Conservation (phyloP, 2,797 vertebrate species). For the Lutjanus argentimaculatus region DNA sequence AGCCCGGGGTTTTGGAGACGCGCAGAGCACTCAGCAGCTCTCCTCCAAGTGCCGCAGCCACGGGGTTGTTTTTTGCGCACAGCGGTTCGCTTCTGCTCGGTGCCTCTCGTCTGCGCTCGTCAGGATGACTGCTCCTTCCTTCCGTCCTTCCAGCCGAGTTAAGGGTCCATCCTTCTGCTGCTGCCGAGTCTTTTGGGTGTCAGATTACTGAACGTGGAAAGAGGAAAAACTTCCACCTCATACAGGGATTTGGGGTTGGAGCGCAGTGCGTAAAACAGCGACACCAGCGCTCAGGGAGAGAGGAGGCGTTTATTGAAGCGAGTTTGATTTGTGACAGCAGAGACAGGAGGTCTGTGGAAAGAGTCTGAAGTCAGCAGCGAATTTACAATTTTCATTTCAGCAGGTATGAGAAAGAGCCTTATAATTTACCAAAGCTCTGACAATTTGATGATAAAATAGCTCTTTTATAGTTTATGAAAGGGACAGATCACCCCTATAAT, state of each 20-base stretch:
- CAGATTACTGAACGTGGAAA: conserved; percentile 86
- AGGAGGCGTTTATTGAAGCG: background rate
- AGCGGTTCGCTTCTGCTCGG: conserved; percentile 48
- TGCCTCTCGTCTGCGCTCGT: conserved; percentile 57
- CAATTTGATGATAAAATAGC: background rate
- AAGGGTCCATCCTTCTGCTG: conserved; percentile 83
- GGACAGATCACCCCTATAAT: too few species aligned
- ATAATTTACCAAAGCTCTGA: background rate
- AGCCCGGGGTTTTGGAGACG: conserved; percentile 57
- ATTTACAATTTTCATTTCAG: conserved; percentile 7
- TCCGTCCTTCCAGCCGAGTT: conserved; percentile 74
- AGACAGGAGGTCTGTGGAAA: background rate
- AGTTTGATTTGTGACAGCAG: conserved; percentile 2
- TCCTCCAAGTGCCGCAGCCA: conserved; percentile 64
- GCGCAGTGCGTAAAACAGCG: conserved; percentile 73
- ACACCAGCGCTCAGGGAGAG: conserved; percentile 46
- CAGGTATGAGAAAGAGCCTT: background rate
- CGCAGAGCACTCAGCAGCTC: conserved; percentile 41
- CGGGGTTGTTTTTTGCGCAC: conserved; percentile 60
- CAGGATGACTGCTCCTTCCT: conserved; percentile 72
- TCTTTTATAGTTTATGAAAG: background rate
- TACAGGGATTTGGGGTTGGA: conserved; percentile 30
- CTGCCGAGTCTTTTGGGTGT: conserved; percentile 78
- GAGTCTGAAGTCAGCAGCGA: background rate
- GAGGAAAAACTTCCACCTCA: conserved; percentile 81